Conservation (phyloP, 1,140 invertebrate genomes). For the Potamilus streckersoni region DNA sequence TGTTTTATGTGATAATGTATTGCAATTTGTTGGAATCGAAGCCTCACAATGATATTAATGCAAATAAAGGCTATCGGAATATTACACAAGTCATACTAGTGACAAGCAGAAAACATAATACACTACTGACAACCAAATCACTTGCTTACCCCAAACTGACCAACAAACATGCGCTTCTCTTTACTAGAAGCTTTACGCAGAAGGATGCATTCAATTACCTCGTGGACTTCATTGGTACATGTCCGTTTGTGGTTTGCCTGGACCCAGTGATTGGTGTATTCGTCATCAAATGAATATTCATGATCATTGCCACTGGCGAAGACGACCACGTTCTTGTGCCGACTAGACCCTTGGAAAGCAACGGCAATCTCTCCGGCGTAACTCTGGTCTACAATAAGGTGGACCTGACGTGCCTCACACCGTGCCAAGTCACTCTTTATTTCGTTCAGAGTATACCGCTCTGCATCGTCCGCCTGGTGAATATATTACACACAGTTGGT, state of each 20-base stretch:
- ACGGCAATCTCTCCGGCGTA: slow-evolving; percentile 68
- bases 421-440: slow-evolving; percentile 68
- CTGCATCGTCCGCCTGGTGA: slow-evolving; percentile 66
- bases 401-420: slow-evolving; percentile 69
- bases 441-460: slow-evolving; percentile 70
- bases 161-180: background rate
- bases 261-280: slow-evolving; percentile 68
- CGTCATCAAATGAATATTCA: slow-evolving; percentile 64
- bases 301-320: slow-evolving; percentile 61
- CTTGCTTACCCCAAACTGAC: background rate
- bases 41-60: no score
- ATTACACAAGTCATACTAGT: background rate
- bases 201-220: slow-evolving; percentile 49
- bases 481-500: no score
- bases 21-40: no score
- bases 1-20: no score
- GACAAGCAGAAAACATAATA: background rate
- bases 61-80: background rate
- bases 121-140: background rate
- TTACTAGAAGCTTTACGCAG: no score
- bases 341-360: slow-evolving; percentile 50
- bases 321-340: slow-evolving; percentile 67
- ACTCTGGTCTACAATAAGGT: slow-evolving; percentile 71
- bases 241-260: slow-evolving; percentile 57
- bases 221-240: slow-evolving; percentile 65